Percentiles rank a stretch among this genome's conserved stretches.
Conservation (phyloP, 2,113 vertebrate genomes). For the Alectura lathami region DNA sequence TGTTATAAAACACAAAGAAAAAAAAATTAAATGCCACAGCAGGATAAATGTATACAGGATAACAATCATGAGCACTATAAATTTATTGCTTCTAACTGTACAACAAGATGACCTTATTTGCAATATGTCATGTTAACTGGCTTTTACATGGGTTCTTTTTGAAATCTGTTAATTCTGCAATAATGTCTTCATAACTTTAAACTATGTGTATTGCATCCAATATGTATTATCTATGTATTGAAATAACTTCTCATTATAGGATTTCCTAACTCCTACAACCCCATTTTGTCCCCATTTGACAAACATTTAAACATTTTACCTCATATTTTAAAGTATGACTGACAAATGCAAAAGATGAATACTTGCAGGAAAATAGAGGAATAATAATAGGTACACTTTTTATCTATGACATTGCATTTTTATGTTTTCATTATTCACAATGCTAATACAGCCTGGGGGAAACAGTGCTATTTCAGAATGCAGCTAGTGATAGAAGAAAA, state of each 20-base stretch:
- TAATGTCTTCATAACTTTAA: conserved; percentile 7
- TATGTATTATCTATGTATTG: conserved; percentile 5
- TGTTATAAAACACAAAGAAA: not conserved
- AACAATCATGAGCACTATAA: not conserved
- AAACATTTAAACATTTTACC: conserved; percentile 34
- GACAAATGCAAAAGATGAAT: conserved; percentile 48
- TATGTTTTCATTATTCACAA: conserved; percentile 13
- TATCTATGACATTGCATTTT: conserved; percentile 43
- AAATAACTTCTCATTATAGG: conserved; percentile 20
- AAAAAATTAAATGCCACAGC: not conserved
- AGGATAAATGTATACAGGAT: not conserved
- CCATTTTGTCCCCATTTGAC: conserved; percentile 14
- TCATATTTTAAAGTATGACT: conserved; percentile 1
- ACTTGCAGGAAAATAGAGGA: conserved; percentile 3
- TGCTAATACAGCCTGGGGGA: not conserved
- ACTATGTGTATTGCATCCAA: not conserved
- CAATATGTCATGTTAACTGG: not conserved
- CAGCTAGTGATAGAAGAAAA: not conserved
- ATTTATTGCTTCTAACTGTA: conserved; percentile 16
- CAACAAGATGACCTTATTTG: conserved; percentile 23
- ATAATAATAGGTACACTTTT: not conserved
- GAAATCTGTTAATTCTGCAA: conserved; percentile 47
- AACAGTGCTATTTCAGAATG: not conserved
- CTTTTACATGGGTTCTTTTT: not conserved
- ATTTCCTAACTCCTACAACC: not conserved